phyloP scores from a whole-genome alignment of 2,113 vertebrate genomes.

The Zingel zingel region DNA sequence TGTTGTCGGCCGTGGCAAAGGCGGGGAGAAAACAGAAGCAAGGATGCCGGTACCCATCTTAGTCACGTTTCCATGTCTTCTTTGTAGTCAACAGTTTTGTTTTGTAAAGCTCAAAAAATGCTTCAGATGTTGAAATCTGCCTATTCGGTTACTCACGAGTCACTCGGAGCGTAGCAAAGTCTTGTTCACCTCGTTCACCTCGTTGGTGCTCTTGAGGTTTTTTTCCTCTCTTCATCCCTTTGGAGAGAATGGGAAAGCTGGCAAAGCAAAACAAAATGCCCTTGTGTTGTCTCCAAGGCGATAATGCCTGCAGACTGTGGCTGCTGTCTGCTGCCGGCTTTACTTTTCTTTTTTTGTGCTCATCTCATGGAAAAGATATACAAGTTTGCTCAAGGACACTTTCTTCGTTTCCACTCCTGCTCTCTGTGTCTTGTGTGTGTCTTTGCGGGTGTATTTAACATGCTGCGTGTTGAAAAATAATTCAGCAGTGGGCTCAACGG shows the following conservation, averaged over 20 bases:
- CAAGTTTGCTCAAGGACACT: conserved; percentile 76
- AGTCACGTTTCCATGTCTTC: neutral
- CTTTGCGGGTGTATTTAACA: conserved; percentile 58
- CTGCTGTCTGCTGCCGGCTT: conserved; percentile 57
- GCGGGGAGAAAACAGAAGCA: too few species aligned
- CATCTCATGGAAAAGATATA: conserved; percentile 70
- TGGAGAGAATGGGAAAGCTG: conserved; percentile 62
- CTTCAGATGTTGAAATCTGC: conserved; percentile 16
- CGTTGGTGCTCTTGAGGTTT: conserved; percentile 35
- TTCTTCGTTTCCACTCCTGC: conserved; percentile 24
- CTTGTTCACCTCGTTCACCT: conserved; percentile 50
- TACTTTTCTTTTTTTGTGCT: conserved; percentile 17
- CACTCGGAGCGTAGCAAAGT: conserved; percentile 42
- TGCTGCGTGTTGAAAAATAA: conserved; percentile 55
- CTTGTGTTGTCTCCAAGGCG: conserved; percentile 78
- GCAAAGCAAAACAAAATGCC: conserved; percentile 78
- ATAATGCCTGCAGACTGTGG: conserved; percentile 61
- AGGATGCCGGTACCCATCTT: neutral
- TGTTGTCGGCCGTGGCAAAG: too few species aligned
- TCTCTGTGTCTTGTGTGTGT: conserved; percentile 26
- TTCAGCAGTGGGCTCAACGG: conserved; percentile 52
- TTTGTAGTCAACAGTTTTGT: neutral
- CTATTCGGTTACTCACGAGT: conserved; percentile 50
- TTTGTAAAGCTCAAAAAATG: conserved; percentile 13
- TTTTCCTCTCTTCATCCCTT: conserved; percentile 49